These are phyloP conservation scores for Podarcis siculus DNA, from an alignment of 2,797 vertebrate species.

Conservation along the genomic window DNA sequence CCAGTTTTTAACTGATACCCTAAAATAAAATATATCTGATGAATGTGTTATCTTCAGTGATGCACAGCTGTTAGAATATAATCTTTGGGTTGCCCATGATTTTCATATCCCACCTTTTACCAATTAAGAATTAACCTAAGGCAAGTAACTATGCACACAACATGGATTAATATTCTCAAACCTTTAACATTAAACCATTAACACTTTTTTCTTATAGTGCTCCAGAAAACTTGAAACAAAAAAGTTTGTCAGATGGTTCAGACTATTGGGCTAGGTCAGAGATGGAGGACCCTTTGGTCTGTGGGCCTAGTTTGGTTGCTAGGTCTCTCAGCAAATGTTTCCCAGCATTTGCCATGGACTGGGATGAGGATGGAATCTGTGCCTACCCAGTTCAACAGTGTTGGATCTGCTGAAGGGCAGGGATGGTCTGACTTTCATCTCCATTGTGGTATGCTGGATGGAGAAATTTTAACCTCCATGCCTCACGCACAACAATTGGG, in stretches of 20 bases:
- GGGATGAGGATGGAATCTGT: not conserved
- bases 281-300: not conserved
- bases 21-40: not conserved
- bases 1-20: not conserved
- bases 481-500: too few species aligned
- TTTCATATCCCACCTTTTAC: not conserved
- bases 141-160: not conserved
- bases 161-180: not conserved
- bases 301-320: too few species aligned
- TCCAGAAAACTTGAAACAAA: not conserved
- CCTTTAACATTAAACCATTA: not conserved
- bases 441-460: too few species aligned
- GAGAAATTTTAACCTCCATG: too few species aligned
- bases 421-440: too few species aligned
- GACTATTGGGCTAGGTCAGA: not conserved
- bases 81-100: not conserved
- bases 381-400: not conserved
- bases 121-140: not conserved
- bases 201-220: not conserved
- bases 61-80: not conserved
- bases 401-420: too few species aligned
- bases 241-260: not conserved
- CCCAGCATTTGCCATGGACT: not conserved
- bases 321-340: not conserved
- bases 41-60: not conserved